phyloP scores from a whole-genome alignment of 2,888 invertebrate genomes.

The Lasioglossum morio region DNA sequence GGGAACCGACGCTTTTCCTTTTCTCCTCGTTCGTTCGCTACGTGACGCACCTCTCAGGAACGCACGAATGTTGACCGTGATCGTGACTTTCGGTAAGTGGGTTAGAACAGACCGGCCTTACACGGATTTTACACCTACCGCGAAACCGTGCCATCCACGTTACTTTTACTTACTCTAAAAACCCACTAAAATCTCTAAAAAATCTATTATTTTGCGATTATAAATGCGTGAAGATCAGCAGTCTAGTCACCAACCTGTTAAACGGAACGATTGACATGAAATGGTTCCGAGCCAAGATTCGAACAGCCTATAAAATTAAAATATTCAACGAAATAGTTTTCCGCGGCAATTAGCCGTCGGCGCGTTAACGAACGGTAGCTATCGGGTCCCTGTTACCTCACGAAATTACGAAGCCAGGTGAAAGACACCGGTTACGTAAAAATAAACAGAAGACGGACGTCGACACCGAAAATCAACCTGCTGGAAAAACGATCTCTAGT shows the following conservation, averaged over 20 bases:
- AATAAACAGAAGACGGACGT: slow-evolving; percentile 15
- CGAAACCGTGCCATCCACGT: slow-evolving; percentile 22
- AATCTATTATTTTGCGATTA: too few species aligned
- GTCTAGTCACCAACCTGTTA: neutral
- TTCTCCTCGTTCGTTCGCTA: slow-evolving; percentile 19
- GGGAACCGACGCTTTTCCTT: slow-evolving; percentile 8
- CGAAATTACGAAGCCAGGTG: slow-evolving; percentile 16
- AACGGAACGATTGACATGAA: too few species aligned
- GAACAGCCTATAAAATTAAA: neutral
- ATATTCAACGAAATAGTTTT: neutral
- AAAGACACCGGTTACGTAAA: slow-evolving; percentile 51
- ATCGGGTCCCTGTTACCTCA: slow-evolving; percentile 32
- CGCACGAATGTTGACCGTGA: slow-evolving; percentile 69
- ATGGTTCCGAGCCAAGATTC: too few species aligned
- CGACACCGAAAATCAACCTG: neutral
- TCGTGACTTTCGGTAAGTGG: slow-evolving; percentile 73
- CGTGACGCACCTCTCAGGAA: slow-evolving; percentile 49
- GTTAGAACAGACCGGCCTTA: slow-evolving; percentile 58
- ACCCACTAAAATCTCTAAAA: neutral
- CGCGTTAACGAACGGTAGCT: slow-evolving; percentile 14
- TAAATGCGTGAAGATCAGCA: too few species aligned
- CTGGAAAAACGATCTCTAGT: neutral
- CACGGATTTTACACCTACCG: slow-evolving; percentile 65
- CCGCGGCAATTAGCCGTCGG: slow-evolving; percentile 34
- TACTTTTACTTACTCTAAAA: neutral